Conservation (phyloP, 2,797 vertebrate genomes). For the Aplochiton taeniatus region DNA sequence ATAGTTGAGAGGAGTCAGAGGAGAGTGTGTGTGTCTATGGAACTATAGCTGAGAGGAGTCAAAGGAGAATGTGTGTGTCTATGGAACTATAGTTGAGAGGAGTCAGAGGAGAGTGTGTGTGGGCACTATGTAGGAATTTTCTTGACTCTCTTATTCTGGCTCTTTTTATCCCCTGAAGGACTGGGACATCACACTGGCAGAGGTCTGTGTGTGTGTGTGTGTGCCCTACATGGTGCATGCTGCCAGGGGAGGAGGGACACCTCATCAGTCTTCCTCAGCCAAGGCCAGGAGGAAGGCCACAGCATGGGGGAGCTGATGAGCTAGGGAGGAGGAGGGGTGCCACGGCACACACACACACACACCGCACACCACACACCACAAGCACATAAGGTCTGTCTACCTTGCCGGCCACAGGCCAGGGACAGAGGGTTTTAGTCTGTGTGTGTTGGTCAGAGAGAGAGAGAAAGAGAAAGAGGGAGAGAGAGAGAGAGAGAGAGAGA, state of each 20-base stretch:
- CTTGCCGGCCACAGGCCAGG: slow-evolving; percentile 62
- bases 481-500: background rate
- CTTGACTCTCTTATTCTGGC: no score
- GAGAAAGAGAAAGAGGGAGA: background rate
- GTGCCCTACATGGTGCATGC: background rate
- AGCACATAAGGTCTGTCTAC: background rate
- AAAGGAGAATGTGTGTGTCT: background rate
- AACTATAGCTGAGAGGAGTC: no score
- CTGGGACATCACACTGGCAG: background rate
- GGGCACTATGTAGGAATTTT: no score
- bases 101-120: background rate
- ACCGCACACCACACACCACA: slow-evolving; percentile 17
- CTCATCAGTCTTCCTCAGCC: slow-evolving; percentile 17
- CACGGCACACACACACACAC: slow-evolving; percentile 61
- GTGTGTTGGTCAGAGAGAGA: slow-evolving; percentile 68
- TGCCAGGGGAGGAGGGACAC: slow-evolving; percentile 4
- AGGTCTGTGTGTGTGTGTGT: slow-evolving; percentile 2
- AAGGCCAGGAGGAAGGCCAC: slow-evolving; percentile 74
- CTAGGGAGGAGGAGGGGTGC: slow-evolving; percentile 76
- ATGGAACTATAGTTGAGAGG: background rate
- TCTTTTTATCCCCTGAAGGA: slow-evolving; percentile 23
- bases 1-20: no score
- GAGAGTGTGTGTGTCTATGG: no score
- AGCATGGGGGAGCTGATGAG: slow-evolving; percentile 85
- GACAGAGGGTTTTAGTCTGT: slow-evolving; percentile 80